A percentile compares a stretch with the other conserved stretches of the same genome.
These are phyloP conservation scores for Rhinella marina DNA, from an alignment of 2,797 vertebrate genomes.

Conservation along the genomic window DNA sequence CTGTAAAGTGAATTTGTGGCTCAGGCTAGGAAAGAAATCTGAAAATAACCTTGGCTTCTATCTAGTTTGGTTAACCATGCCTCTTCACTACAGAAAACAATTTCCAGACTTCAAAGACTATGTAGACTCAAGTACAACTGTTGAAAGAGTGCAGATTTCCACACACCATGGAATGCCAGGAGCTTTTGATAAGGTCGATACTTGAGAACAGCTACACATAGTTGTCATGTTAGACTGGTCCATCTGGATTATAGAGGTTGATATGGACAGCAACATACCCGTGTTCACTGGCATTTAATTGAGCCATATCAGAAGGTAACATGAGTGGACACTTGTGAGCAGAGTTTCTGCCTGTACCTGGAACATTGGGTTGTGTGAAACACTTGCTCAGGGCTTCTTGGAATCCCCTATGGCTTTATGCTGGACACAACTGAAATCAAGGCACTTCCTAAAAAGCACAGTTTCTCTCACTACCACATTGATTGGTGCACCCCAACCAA, in stretches of 20 bases:
- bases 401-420: not conserved
- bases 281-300: not conserved
- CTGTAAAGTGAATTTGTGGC: not conserved
- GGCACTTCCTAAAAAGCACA: not conserved
- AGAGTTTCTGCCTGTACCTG: not conserved
- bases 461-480: not conserved
- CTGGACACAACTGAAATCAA: not conserved
- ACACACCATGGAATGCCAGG: not conserved
- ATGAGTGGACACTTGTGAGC: not conserved
- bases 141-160: constrained; percentile 13
- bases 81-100: not conserved
- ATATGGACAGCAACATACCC: not conserved
- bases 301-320: not conserved
- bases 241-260: not conserved
- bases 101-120: constrained; percentile 17
- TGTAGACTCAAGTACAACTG: not conserved
- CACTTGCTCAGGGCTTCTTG: not conserved
- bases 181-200: constrained; percentile 23
- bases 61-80: constrained; percentile 5
- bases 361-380: not conserved
- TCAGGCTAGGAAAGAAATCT: not conserved
- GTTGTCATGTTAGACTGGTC: not conserved
- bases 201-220: not conserved
- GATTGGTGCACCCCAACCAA: not conserved
- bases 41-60: constrained; percentile 33